Percentiles rank a stretch among this genome's conserved stretches.
Conservation (phyloP, 2,797 vertebrate genomes). For the Ispidina picta region DNA sequence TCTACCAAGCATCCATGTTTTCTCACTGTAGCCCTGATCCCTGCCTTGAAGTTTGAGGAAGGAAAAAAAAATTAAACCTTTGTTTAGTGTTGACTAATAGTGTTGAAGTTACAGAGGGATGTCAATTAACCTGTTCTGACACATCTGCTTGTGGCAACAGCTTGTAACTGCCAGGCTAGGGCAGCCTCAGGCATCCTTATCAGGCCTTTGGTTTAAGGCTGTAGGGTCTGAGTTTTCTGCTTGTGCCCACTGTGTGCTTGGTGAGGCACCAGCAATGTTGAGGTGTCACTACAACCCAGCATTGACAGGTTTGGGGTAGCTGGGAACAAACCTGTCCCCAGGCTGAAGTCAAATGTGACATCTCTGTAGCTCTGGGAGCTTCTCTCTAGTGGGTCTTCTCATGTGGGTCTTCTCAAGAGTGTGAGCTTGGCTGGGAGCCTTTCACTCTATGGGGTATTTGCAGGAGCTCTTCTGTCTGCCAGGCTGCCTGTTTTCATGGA, state of each 20-base stretch:
- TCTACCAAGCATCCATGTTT: background rate
- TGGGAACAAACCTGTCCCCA: background rate
- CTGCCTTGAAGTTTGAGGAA: background rate
- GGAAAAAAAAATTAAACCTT: background rate
- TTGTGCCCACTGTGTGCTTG: accelerated
- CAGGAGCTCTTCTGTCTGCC: background rate
- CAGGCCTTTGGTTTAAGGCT: background rate
- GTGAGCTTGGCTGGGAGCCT: background rate
- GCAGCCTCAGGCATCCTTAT: background rate
- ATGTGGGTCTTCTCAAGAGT: accelerated
- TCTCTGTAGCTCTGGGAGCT: background rate
- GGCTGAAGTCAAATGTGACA: background rate
- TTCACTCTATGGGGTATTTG: accelerated
- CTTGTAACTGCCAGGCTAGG: background rate
- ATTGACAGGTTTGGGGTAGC: background rate
- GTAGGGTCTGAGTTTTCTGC: background rate
- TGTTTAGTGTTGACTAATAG: constrained; percentile 1
- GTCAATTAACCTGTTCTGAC: background rate
- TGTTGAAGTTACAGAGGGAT: background rate
- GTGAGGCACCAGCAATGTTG: background rate
- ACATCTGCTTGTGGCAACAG: background rate
- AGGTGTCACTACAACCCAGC: background rate
- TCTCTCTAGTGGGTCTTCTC: background rate
- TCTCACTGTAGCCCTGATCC: background rate
- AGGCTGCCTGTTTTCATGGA: background rate